Evolutionary conservation across 23 tunicate genomes (phyloP), one percentile per base, ranked within the genome.

Genomic region (Diplosoma virens): DNA sequence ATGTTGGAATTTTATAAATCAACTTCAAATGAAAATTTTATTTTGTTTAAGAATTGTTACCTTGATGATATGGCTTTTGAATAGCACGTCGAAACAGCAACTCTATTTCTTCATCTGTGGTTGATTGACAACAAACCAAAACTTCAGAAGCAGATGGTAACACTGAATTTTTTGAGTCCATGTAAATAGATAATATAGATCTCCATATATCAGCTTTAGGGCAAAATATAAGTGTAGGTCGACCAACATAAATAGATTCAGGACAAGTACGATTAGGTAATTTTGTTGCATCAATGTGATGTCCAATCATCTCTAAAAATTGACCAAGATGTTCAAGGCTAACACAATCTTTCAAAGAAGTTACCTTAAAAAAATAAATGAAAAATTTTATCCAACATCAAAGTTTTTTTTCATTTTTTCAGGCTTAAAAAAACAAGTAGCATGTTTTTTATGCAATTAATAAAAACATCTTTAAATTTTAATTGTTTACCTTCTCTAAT

Each of bases 101-200:
- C 41, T 84, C 89, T 5, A 84, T 77, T 31, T 84, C 89, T 11
- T 84, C 89, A 32, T 77, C 58, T 18, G 82, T 48, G 1, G 89
- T 84, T 2, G 30, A 2, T 77, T 84, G 71, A 63, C 64, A 66
- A 34, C 89, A 84, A 3, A 84, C 71, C 20, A 84, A 58, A 0
- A 84, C 89, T 55, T 84, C 89, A 25, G 67, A 32, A 25, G 65
- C 33, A 26, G 89, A 50, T 16, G 89, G 89, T 37, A 84, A 60
- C 3, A 64, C 53, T 41, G 74, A 64, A 4, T 61, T 74, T 16
- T 27, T 35, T 22, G 79, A 56, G 3, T 59, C 14, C 89, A 84
- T 67, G 58, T 84, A 84, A n/a, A 84, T 25, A 2, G 74, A 66
- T 53, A 84, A 55, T 0, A 77, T 20, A 0, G 80, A 31, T 18